Conservation (phyloP, 1,140 invertebrate genomes). For the Euglossa dilemma region DNA sequence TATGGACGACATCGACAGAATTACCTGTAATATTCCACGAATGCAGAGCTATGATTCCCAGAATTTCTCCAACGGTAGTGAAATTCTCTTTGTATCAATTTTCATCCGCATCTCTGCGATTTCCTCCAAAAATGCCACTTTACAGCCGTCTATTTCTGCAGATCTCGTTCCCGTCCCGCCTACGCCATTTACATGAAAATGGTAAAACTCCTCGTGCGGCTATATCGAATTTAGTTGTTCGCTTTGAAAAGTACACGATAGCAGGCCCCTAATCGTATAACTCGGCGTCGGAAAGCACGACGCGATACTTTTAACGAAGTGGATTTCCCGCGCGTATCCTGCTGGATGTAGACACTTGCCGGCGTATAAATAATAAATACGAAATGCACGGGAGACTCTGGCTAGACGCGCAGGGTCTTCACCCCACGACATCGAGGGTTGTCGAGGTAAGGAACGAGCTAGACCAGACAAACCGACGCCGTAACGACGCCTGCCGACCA, state of each 20-base stretch:
- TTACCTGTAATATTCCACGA: too few species aligned
- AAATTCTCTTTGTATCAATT: background rate
- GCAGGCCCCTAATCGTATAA: conserved; percentile 22
- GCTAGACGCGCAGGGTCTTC: conserved; percentile 54
- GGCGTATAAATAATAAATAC: conserved; percentile 63
- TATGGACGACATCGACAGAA: too few species aligned
- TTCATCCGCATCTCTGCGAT: too few species aligned
- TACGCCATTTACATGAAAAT: background rate
- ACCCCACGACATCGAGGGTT: conserved; percentile 55
- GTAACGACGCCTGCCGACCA: background rate
- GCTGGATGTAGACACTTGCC: conserved; percentile 31
- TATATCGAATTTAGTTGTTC: background rate
- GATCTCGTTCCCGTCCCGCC: background rate
- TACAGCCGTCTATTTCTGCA: background rate
- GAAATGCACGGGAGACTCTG: conserved; percentile 42
- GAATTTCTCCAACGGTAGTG: too few species aligned
- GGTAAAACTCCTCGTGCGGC: background rate
- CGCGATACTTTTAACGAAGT: conserved; percentile 31
- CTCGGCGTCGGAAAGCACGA: conserved; percentile 17
- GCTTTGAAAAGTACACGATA: background rate
- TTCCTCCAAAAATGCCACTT: background rate
- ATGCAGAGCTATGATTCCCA: too few species aligned
- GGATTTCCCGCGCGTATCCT: conserved; percentile 24
- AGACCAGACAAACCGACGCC: conserved; percentile 58
- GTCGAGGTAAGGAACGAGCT: conserved; percentile 50